Conservation (phyloP, 2,888 invertebrate genomes). For the Eurois occulta region DNA sequence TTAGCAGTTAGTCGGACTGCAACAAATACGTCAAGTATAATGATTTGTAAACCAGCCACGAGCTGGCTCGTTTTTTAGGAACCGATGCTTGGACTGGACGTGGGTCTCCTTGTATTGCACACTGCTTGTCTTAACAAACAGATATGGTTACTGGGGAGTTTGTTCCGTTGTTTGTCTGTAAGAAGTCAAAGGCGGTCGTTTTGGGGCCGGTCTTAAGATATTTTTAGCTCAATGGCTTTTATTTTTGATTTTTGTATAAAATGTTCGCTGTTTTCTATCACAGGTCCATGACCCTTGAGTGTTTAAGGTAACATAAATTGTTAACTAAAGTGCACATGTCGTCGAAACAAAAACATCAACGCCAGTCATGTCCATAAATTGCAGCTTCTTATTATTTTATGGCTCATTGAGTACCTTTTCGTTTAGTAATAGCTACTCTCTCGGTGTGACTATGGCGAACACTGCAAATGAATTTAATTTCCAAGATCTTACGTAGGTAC, state of each 20-base stretch:
- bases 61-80: not conserved
- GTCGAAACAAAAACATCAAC: constrained; percentile 11
- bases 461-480: not conserved
- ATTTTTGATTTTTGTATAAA: not conserved
- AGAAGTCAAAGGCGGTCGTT: not conserved
- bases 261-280: not conserved
- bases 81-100: not conserved
- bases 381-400: constrained; percentile 58
- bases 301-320: not conserved
- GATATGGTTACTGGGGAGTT: not conserved
- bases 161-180: not conserved
- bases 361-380: constrained; percentile 34
- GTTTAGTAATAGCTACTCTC: not conserved
- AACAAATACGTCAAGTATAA: constrained; percentile 36
- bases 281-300: not conserved
- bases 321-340: not conserved
- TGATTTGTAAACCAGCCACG: not conserved
- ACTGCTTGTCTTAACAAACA: not conserved
- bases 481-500: not conserved
- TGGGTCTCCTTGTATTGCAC: not conserved
- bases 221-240: not conserved
- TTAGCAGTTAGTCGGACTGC: constrained; percentile 80
- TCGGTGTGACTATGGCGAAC: not conserved
- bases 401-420: constrained; percentile 44
- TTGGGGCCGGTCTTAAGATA: not conserved